A percentile compares a stretch with the other conserved stretches of the same genome.
These are phyloP conservation scores for Syngnathus floridae DNA, from an alignment of 2,113 vertebrate genomes.

Conservation along the genomic window DNA sequence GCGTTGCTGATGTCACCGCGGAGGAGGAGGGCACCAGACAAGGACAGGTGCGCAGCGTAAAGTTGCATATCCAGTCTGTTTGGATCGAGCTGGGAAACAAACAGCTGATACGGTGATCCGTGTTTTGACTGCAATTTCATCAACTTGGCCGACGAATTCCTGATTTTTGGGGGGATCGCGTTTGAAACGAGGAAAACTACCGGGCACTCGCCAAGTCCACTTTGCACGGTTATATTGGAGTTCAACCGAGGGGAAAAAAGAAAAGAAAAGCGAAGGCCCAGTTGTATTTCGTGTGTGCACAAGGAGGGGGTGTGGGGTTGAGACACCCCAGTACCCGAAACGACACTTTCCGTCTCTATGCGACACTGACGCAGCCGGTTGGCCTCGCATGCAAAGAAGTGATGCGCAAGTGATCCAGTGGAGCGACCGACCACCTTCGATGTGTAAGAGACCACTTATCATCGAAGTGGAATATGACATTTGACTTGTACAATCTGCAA, in stretches of 20 bases:
- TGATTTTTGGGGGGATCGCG: constrained; percentile 2
- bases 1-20: constrained; percentile 54
- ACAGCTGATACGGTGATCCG: constrained; percentile 2
- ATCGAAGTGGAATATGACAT: constrained; percentile 36
- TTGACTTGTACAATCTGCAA: constrained; percentile 28
- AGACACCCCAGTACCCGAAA: constrained; percentile 30
- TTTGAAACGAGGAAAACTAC: not conserved
- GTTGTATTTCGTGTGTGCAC: too few species aligned
- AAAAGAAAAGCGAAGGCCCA: not conserved
- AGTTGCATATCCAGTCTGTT: constrained; percentile 27
- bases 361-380: constrained; percentile 58
- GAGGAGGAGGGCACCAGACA: constrained; percentile 35
- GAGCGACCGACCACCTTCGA: constrained; percentile 12
- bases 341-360: constrained; percentile 40
- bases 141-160: not conserved
- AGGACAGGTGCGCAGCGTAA: constrained; percentile 60
- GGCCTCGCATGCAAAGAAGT: constrained; percentile 35
- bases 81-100: constrained; percentile 3
- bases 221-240: not conserved
- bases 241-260: not conserved
- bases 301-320: constrained; percentile 19
- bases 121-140: not conserved
- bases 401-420: constrained; percentile 37
- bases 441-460: not conserved
- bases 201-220: not conserved